Percentiles rank a stretch among this genome's conserved stretches.
Conservation (phyloP, 1,140 invertebrate species). For the Aphaenogaster rudis region DNA sequence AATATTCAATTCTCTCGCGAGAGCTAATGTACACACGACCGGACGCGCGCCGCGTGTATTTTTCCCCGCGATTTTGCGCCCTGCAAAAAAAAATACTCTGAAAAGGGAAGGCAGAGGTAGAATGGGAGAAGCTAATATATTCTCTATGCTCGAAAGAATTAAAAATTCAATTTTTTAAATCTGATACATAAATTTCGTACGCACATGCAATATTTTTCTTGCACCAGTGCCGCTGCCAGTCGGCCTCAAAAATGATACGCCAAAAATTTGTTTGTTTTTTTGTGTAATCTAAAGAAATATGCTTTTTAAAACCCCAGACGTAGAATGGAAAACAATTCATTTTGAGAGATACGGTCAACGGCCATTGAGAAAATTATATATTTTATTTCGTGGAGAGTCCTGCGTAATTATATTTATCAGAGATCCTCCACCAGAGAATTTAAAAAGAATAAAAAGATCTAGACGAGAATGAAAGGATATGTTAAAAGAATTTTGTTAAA, state of each 20-base stretch:
- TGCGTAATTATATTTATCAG: neutral
- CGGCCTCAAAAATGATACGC: neutral
- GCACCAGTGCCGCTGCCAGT: neutral
- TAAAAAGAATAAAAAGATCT: neutral
- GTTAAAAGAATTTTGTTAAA: neutral
- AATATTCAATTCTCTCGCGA: neutral
- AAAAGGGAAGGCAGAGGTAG: neutral
- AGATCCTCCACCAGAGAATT: neutral
- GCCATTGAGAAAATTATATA: neutral
- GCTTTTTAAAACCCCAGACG: neutral
- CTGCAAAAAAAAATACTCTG: neutral
- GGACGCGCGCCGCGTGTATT: neutral
- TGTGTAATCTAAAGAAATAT: neutral
- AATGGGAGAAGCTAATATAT: neutral
- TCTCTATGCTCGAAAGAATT: neutral
- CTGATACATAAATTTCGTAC: neutral
- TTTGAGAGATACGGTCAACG: neutral
- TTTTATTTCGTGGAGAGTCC: neutral
- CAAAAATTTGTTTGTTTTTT: neutral
- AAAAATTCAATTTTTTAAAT: conserved; percentile 32
- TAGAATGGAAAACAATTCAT: neutral
- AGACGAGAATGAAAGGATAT: neutral
- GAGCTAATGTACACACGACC: neutral
- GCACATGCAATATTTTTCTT: neutral
- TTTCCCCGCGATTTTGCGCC: neutral